Evolutionary conservation across 2,888 invertebrate species (phyloP), one percentile per base, ranked within the genome.

Genomic region (Cylindroiulus punctatus): DNA sequence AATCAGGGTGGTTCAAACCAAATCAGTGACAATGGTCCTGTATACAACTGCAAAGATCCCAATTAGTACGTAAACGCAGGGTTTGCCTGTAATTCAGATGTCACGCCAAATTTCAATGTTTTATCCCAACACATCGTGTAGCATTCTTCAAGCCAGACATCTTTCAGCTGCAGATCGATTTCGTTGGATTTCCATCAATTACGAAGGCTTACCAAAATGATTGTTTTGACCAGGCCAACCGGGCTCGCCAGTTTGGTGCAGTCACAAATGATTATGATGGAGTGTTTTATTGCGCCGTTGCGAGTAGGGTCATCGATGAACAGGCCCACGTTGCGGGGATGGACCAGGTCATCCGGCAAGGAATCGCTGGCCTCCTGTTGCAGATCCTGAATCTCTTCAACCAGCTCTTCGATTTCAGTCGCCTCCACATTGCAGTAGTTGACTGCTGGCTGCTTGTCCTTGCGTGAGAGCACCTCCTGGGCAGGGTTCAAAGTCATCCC

Each of bases 351-450:
- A 14, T 52, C 57, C n/a, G 42, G 52, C 26, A 52, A 47, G 7
- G 40, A 22, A 36, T 85, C 85, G 17, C 30, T n/a, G 44, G 22
- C 44, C 2, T 85, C 85, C 26, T 40, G 76, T 17, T 85, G 32
- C n/a, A 76, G 40, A 17, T 85, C 76, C 26, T 81, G 85, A n/a
- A 76, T 85, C 76, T 85, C 85, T 26, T 85, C 85, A 14, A 85
- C 26, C 26, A 85, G 42, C 76, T 85, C 85, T 22, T 76, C 85
- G 36, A 85, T 85, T 76, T 85, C 85, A 2, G 36, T 22, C 8
- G 36, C 32, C 40, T 65, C 85, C 47, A 52, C 47, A 52, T 52
- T 17, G 47, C 47, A 17, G 17, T 52, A 52, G 17, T 52, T 52
- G 17, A 17, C 47, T 52, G 47, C 47, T 3, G 8, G 47, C 17